Evolutionary conservation across 2,113 vertebrate genomes (phyloP), one percentile per base, ranked within the genome.

Genomic region (Nibea albiflora): DNA sequence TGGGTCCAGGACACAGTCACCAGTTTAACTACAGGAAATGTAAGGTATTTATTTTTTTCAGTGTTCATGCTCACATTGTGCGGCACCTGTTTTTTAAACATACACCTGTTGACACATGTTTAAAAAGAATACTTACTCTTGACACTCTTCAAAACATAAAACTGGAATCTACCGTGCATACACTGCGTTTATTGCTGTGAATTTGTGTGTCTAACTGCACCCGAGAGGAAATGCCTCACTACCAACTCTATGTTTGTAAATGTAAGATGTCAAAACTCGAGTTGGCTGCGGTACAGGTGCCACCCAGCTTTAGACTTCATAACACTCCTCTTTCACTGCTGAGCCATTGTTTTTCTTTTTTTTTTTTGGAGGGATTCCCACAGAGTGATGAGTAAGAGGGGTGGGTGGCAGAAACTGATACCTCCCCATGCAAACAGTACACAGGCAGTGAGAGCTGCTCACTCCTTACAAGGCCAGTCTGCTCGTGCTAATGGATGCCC

Each of bases 381-480:
- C 28, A 64, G 68, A 35, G 46, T 42, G 24, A 49, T 47, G 65
- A 84, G 76, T 53, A 35, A 39, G 10, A 69, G 42, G 68, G 58
- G 74, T 89, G 84, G 89, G 81, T 72, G 86, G 81, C 28, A 57
- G 69, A 73, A 83, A 81, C 54, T 31, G 74, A 90, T 74, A 80
- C 66, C 52, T 58, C 65, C 72, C 16, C 10, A 22, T 65, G 61
- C 68, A 83, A 77, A 76, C 66, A 83, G 16, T 19, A 68, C 58
- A 84, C 56, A 74, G 39, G 26, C 77, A 61, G 72, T 26, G 15
- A 63, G 26, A 58, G 58, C 39, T 62, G 46, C 73, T 86, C 14
- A 61, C 70, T 81, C 92, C 89, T 80, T 91, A 89, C 79, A 86
- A 88, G 89, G 90, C 42, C 35, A 76, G 66, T 65, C 65, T 79